These are phyloP conservation scores for Sussaba pulchella DNA, from an alignment of 2,888 invertebrate species.

Conservation along the genomic window DNA sequence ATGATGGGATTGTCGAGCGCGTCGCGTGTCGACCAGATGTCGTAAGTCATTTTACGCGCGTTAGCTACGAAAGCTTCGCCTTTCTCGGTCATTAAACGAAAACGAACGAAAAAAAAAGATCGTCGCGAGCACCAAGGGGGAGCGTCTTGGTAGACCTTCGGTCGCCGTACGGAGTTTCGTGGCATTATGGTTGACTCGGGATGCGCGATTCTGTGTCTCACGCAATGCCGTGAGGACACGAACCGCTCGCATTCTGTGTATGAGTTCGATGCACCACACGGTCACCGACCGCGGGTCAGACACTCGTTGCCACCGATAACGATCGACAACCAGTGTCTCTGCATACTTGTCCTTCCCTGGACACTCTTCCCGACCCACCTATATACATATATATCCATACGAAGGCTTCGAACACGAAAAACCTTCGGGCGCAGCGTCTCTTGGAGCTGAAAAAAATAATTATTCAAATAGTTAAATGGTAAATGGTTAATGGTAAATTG, in stretches of 20 bases:
- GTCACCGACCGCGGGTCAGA: slow-evolving; percentile 63
- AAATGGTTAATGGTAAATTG: slow-evolving; percentile 11
- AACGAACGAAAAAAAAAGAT: slow-evolving; percentile 34
- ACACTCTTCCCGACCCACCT: neutral
- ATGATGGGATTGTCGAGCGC: too few relatives aligned
- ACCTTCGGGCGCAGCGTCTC: too few relatives aligned
- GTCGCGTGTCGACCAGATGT: slow-evolving; percentile 74
- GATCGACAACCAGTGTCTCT: slow-evolving; percentile 49
- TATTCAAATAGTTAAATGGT: neutral
- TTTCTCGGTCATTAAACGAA: slow-evolving; percentile 70
- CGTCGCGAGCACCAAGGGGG: too few relatives aligned
- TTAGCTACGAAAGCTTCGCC: slow-evolving; percentile 30
- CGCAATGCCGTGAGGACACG: slow-evolving; percentile 10
- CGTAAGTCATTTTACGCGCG: slow-evolving; percentile 74
- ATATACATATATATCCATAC: neutral
- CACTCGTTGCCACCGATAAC: slow-evolving; percentile 51
- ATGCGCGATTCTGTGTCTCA: neutral
- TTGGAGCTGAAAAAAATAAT: neutral
- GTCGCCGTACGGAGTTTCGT: too few relatives aligned
- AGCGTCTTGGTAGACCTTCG: too few relatives aligned
- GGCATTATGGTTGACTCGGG: too few relatives aligned
- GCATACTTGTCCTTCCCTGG: slow-evolving; percentile 4
- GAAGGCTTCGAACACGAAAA: neutral
- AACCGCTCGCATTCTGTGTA: slow-evolving; percentile 45
- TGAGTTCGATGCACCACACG: slow-evolving; percentile 63